phyloP scores from a whole-genome alignment of 2,888 invertebrate genomes.

The Agrenia bidenticulata region DNA sequence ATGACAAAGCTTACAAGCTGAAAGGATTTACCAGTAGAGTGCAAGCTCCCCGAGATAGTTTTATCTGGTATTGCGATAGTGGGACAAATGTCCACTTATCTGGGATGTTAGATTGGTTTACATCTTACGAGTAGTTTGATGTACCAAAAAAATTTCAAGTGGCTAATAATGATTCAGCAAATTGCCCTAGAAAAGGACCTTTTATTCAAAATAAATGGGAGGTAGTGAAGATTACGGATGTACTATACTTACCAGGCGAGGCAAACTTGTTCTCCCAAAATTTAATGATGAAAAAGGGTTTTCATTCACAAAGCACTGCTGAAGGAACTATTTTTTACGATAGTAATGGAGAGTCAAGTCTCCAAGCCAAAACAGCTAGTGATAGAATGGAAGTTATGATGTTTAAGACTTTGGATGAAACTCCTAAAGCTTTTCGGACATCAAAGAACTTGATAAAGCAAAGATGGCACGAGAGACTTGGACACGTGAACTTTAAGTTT shows the following conservation, averaged over 20 bases:
- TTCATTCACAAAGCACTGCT: constrained; percentile 17
- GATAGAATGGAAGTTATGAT: constrained; percentile 32
- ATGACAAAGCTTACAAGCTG: no score
- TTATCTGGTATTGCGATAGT: constrained; percentile 11
- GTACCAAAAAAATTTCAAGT: no score
- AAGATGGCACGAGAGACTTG: constrained; percentile 36
- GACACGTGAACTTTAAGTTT: constrained; percentile 23
- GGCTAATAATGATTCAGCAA: no score
- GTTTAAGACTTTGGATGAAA: constrained; percentile 19
- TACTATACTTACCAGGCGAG: constrained; percentile 26
- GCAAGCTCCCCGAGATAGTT: no score
- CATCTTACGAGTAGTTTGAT: no score
- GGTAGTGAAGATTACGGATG: no score
- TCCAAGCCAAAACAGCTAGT: constrained; percentile 15
- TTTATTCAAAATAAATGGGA: no score
- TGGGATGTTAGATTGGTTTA: no score
- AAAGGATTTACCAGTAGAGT: no score
- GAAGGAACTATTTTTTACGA: constrained; percentile 8
- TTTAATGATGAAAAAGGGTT: constrained; percentile 27
- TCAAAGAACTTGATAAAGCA: no score
- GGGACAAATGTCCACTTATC: constrained; percentile 17
- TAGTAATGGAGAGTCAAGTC: constrained; percentile 11
- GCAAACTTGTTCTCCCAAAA: constrained; percentile 36
- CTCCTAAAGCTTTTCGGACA: background rate
- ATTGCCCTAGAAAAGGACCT: no score